A percentile compares a stretch with the other conserved stretches of the same genome.
Evolutionary conservation across 2,113 vertebrate genomes (phyloP).

Genomic region (Corvus cornix): DNA sequence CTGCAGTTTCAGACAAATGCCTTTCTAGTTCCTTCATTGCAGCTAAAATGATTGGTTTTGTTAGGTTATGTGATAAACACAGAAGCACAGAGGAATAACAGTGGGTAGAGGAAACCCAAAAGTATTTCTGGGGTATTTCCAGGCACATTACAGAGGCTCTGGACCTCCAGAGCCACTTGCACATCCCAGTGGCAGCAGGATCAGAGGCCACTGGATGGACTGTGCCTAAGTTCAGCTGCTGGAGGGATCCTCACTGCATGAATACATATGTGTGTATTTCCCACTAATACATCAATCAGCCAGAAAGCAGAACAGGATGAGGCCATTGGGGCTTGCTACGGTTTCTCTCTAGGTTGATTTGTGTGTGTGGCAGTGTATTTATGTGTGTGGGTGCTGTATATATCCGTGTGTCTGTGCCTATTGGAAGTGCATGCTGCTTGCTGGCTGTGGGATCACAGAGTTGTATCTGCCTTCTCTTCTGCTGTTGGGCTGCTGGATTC

Average conservation of each 20-base stretch:
- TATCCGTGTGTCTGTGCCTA: fast-evolving
- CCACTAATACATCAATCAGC: background rate
- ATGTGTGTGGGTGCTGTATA: background rate
- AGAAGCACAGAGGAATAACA: background rate
- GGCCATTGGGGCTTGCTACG: background rate
- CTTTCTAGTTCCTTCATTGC: background rate
- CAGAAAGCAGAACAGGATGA: background rate
- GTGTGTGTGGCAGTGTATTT: background rate
- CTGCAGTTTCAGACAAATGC: background rate
- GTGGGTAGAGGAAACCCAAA: background rate
- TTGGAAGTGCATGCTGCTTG: background rate
- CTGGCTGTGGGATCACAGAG: background rate
- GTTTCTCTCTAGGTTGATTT: background rate
- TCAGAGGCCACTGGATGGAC: background rate
- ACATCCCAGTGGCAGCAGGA: background rate
- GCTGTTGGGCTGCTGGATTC: background rate
- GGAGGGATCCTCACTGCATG: background rate
- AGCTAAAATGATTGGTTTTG: background rate
- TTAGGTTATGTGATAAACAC: background rate
- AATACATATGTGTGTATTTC: background rate
- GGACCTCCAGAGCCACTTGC: background rate
- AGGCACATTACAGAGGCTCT: background rate
- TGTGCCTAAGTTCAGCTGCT: background rate
- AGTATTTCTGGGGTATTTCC: background rate
- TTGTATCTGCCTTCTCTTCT: background rate